Conservation (phyloP, 2,797 vertebrate species). For the Argya squamiceps region DNA sequence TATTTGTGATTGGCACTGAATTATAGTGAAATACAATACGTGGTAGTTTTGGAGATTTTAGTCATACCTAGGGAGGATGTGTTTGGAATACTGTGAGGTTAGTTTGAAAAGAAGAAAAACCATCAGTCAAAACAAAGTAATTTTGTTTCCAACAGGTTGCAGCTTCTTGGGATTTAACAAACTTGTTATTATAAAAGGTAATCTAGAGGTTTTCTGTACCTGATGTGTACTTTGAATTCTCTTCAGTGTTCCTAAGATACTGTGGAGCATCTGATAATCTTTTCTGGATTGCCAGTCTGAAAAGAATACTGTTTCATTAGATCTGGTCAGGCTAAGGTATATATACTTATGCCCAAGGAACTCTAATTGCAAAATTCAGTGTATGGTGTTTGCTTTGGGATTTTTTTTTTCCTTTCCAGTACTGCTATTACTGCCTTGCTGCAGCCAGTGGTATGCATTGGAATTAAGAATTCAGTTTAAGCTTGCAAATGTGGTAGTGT, state of each 20-base stretch:
- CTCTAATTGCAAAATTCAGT: not conserved
- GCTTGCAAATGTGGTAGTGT: not conserved
- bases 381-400: not conserved
- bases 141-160: not conserved
- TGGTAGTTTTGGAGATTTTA: not conserved
- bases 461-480: constrained; percentile 19
- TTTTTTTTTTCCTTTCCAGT: not conserved
- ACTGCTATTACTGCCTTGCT: not conserved
- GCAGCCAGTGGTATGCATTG: not conserved
- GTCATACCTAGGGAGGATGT: not conserved
- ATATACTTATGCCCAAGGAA: not conserved
- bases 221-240: not conserved
- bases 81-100: not conserved
- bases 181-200: not conserved
- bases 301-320: not conserved
- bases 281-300: not conserved
- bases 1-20: not conserved
- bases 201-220: not conserved
- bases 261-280: not conserved
- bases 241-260: not conserved
- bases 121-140: not conserved
- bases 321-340: not conserved
- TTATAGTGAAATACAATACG: not conserved
- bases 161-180: not conserved
- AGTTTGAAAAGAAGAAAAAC: not conserved